Percentiles rank a stretch among this genome's conserved stretches.
These are phyloP conservation scores for Haliclystus octoradiatus DNA, from an alignment of 30 jellyfish, hydroid and myxozoan species.

Conservation along the genomic window DNA sequence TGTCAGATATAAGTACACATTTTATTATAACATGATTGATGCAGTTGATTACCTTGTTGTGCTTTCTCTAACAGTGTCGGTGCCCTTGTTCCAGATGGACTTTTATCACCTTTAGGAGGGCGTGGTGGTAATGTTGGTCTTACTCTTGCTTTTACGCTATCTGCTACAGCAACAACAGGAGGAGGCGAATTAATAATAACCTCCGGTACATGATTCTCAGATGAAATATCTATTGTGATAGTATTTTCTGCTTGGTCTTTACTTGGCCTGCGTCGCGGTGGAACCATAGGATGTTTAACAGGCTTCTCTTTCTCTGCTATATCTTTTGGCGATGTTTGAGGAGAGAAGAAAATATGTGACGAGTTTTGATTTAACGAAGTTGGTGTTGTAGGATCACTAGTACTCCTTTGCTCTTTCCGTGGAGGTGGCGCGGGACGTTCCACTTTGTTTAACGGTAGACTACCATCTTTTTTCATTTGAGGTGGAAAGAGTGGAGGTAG, in stretches of 20 bases:
- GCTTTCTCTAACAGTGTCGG: not conserved
- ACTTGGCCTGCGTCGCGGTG: slow-evolving; percentile 8
- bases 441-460: not conserved
- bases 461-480: not conserved
- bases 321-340: not conserved
- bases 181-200: not conserved
- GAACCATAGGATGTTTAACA: slow-evolving; percentile 4
- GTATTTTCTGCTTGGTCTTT: not conserved
- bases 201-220: not conserved
- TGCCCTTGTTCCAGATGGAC: not conserved
- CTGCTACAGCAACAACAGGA: slow-evolving; percentile 5
- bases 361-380: not conserved
- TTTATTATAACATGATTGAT: too few relatives aligned
- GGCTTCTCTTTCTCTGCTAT: not conserved
- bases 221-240: not conserved
- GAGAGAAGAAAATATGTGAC: not conserved
- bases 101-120: slow-evolving; percentile 2
- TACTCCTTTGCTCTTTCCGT: not conserved
- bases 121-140: slow-evolving; percentile 48
- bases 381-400: not conserved
- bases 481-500: not conserved
- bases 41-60: not conserved
- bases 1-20: too few relatives aligned
- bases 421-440: not conserved
- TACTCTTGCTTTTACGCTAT: slow-evolving; percentile 24